Conservation (phyloP, 1,140 invertebrate genomes). For the Neotoxoptera formosana region DNA sequence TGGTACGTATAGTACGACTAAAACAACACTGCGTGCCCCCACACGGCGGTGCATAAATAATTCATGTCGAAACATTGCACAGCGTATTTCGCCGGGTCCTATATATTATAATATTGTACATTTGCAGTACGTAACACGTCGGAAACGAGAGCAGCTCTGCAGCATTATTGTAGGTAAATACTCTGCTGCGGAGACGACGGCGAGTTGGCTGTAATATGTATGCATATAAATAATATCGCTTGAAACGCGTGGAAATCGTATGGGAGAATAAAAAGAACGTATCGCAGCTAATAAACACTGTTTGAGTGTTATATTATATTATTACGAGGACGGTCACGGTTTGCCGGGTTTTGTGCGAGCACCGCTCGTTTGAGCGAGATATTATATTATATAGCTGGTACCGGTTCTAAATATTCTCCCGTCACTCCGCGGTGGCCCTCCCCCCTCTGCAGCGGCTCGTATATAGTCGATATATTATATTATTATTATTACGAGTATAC, state of each 20-base stretch:
- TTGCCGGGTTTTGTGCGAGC: neutral
- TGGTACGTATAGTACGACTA: neutral
- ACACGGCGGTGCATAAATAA: neutral
- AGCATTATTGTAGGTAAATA: no score
- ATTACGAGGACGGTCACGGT: neutral
- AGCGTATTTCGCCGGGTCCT: neutral
- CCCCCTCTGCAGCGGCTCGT: neutral
- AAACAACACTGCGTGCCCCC: neutral
- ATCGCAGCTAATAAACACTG: neutral
- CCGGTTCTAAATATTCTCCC: neutral
- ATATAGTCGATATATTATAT: neutral
- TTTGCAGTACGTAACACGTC: neutral
- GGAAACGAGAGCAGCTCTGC: neutral
- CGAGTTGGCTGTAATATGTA: no score
- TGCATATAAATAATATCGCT: neutral
- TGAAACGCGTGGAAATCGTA: neutral
- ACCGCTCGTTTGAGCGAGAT: neutral
- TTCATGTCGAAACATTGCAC: neutral
- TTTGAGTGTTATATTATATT: neutral
- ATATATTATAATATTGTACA: no score
- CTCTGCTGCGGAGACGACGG: neutral
- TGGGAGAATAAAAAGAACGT: neutral
- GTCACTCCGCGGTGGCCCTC: neutral
- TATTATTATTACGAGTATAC: neutral
- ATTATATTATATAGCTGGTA: neutral